Evolutionary conservation across 1,140 invertebrate genomes (phyloP), one percentile per base, ranked within the genome.

Genomic region (Papilio helenus): DNA sequence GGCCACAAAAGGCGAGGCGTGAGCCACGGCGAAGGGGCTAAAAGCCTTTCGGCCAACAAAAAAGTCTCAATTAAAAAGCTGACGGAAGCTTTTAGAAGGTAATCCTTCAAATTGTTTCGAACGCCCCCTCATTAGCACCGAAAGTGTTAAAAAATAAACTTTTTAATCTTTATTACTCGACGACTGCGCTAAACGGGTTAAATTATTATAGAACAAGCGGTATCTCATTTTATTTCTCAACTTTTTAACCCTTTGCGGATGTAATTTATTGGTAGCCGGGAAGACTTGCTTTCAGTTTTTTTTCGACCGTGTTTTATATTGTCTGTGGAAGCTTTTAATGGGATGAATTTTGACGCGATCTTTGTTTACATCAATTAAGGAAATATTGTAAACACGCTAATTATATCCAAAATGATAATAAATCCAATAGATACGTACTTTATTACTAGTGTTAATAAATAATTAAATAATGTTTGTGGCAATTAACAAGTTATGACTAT

Each of bases 121-220:
- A 92, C 92, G 90, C 93, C 93, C 92, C 92, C 90, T 94, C 92
- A 94, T 94, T 94, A 94, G 88, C 93, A 91, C 93, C 89, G 89
- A 92, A 90, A 94, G 92, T 94, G 93, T 94, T 94, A 94, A 94
- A 94, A 93, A 92, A 92, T 93, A 93, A 94, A 93, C 92, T 94
- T 94, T 93, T 94, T 94, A 94, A 94, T 94, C 92, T 94, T 94
- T 94, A 94, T 94, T 92, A 93, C 92, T 92, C 86, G 86, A 85
- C 90, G 90, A 89, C 89, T 89, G 85, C 89, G 90, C 89, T 94
- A 94, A 94, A 93, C 91, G 93, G 89, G 90, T 94, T 93, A 94
- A 93, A 92, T 93, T 92, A 91, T 94, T 93, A 93, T 90, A 89
- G 88, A 86, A 90, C 88, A 90, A 89, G 87, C 85, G 85, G 80